phyloP scores from a whole-genome alignment of 2,888 invertebrate genomes.

The Volucella inflata region DNA sequence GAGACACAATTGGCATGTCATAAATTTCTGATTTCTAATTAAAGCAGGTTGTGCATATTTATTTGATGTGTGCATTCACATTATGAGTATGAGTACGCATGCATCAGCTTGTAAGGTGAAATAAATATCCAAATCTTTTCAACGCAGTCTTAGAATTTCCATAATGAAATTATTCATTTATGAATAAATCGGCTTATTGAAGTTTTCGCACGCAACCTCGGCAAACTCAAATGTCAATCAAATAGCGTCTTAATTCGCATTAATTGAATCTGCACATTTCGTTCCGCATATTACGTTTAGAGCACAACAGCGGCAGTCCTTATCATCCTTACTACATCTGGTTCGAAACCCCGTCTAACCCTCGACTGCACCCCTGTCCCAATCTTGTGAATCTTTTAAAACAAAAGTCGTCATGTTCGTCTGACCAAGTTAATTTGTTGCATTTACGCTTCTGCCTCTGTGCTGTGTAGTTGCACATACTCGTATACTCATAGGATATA shows the following conservation, averaged over 20 bases:
- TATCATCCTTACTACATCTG: slow-evolving; percentile 35
- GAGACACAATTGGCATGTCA: no score
- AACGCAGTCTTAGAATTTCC: slow-evolving; percentile 5
- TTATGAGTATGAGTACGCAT: no score
- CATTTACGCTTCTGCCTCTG: slow-evolving; percentile 40
- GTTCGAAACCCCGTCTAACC: slow-evolving; percentile 18
- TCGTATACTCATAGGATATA: neutral
- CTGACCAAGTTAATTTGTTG: slow-evolving; percentile 65
- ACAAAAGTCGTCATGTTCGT: slow-evolving; percentile 64
- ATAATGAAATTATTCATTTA: slow-evolving; percentile 56
- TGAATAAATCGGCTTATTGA: slow-evolving; percentile 50
- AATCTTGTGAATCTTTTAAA: slow-evolving; percentile 45
- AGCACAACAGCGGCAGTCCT: slow-evolving; percentile 12
- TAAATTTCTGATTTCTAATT: no score
- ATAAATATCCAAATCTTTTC: no score
- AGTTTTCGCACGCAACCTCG: slow-evolving; percentile 48
- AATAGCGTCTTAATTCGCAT: slow-evolving; percentile 61
- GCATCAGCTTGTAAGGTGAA: no score
- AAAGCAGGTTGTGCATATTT: no score
- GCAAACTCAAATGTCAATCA: slow-evolving; percentile 48
- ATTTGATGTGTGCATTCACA: no score
- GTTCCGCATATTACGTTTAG: slow-evolving; percentile 2
- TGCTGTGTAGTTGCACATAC: no score
- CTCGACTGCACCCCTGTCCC: neutral
- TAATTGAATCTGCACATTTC: slow-evolving; percentile 58